phyloP scores from a whole-genome alignment of 2,797 vertebrate genomes.

The Macropus fuliginosus region DNA sequence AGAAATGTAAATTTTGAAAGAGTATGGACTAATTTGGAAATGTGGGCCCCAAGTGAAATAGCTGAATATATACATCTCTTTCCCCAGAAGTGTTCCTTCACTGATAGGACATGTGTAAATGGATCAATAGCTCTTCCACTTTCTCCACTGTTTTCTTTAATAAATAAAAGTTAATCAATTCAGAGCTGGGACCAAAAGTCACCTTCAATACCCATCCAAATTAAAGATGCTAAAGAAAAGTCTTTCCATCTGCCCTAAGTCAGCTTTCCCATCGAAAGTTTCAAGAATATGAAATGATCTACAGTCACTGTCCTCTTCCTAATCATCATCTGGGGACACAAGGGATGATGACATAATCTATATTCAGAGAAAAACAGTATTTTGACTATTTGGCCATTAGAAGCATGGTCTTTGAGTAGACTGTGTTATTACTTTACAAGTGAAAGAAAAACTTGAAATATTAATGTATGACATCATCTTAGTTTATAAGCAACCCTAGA shows the following conservation, averaged over 20 bases:
- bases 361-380: neutral
- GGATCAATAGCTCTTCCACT: neutral
- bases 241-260: neutral
- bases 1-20: neutral
- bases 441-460: slow-evolving; percentile 1
- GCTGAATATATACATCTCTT: neutral
- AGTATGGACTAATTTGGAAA: neutral
- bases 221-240: neutral
- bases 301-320: neutral
- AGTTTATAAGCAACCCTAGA: neutral
- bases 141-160: neutral
- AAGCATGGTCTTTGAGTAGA: neutral
- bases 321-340: neutral
- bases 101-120: neutral
- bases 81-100: neutral
- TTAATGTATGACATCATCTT: neutral
- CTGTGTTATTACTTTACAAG: neutral
- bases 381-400: neutral
- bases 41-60: neutral
- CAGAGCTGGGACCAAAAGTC: neutral
- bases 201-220: neutral
- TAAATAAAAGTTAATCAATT: neutral
- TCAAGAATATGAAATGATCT: neutral
- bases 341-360: neutral
- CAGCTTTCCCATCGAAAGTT: neutral